Base-by-base conservation (phyloP, 2,113 vertebrate genomes). In the Beaufortia kweichowensis region DNA sequence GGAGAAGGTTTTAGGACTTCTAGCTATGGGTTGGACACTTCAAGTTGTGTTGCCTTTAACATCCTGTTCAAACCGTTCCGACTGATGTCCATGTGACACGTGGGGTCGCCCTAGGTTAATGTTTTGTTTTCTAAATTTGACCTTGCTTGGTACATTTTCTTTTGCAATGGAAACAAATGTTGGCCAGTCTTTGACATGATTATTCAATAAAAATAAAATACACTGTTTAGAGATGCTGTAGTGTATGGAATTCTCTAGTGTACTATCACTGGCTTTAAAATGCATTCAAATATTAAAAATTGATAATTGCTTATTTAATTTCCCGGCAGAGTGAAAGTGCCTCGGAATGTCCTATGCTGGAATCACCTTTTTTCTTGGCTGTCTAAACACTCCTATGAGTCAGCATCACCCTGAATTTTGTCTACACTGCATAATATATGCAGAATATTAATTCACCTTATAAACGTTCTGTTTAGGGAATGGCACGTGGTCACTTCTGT, bases 361-460 rank as follows among this genome's bases (percentile, higher is more conserved):
- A 77, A 69, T 78, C 21, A 53, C 24, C 26, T 68, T 65, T 77
- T 64, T 78, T 55, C 61, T 57, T 41, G 6, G 19, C 12, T 31
- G 12, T 61, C 59, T 57, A 39, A 62, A 71, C 56, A 33, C 41
- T 72, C 68, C 28, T 43, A 67, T 78, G 82, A 81, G 82, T 83
- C 79, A 81, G 77, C 79, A 81, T 64, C 28, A n/a, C 23, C 17
- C 53, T 33, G 33, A 11, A 65, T 75, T 68, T 41, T 75, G 57
- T 80, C 57, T 62, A 77, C 46, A 53, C 66, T 43, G 70, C 64
- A 60, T 23, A 59, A 50, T 72, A 72, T 43, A 26, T 57, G 67
- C 57, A 31, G 57, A 39, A 11, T 74, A 74, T 61, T 74, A 24
- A 61, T 74, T 60, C 21, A 31, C 23, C 39, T 48, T 43, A 61